Percentiles rank a stretch among this genome's conserved stretches.
Conservation (phyloP, 2,113 vertebrate species). For the Rhagologus leucostigma region DNA sequence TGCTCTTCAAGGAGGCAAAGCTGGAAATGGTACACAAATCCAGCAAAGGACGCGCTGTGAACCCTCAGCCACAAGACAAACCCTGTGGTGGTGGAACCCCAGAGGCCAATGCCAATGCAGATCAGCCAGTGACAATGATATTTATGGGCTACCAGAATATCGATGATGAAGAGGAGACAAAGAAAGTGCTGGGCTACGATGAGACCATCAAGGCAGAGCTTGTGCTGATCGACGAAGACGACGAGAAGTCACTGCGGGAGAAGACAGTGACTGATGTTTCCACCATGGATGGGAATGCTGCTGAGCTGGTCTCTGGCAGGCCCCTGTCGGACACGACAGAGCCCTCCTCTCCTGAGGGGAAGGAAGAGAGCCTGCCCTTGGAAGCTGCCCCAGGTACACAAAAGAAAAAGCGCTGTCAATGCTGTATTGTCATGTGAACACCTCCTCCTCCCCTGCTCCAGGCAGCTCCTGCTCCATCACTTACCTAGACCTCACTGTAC, state of each 20-base stretch:
- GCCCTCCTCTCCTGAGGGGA: conserved; percentile 90
- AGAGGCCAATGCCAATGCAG: conserved; percentile 73
- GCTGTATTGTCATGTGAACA: conserved; percentile 99
- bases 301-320: conserved; percentile 92
- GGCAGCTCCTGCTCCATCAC: conserved; percentile 76
- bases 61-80: conserved; percentile 64
- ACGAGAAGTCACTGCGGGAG: conserved; percentile 93
- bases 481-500: conserved; percentile 81
- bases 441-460: conserved; percentile 59
- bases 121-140: conserved; percentile 95
- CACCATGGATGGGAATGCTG: conserved; percentile 88
- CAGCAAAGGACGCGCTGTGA: conserved; percentile 71
- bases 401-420: conserved; percentile 99
- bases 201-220: conserved; percentile 95
- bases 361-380: conserved; percentile 88
- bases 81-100: conserved; percentile 52
- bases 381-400: conserved; percentile 93
- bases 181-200: conserved; percentile 90
- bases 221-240: conserved; percentile 93
- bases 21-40: conserved; percentile 84
- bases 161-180: conserved; percentile 88
- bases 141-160: conserved; percentile 97
- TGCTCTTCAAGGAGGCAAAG: conserved; percentile 81
- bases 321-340: conserved; percentile 89
- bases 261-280: conserved; percentile 96